Base-by-base conservation (phyloP, 2,113 vertebrate species). In the Rissa tridactyla region DNA sequence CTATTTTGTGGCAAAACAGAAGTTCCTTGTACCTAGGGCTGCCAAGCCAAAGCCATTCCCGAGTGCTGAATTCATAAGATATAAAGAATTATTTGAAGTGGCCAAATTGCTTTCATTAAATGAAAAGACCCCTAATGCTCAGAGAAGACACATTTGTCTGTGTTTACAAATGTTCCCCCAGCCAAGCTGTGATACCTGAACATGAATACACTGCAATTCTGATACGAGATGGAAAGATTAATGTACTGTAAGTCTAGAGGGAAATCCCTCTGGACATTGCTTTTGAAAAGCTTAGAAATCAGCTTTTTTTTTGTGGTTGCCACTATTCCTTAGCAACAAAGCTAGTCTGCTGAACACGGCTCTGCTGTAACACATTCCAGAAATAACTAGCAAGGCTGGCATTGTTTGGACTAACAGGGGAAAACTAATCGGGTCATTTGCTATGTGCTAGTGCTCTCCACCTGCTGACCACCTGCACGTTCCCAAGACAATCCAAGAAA, bases 261-360 rank as follows among this genome's bases (percentile, higher is more conserved):
- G 89, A 97, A 97, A 95, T 97, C 92, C 92, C 95, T 77, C 54
- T 82, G 87, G 80, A 87, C 75, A 90, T 36, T 83, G 73, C 92
- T 94, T 95, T 68, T 52, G 16, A 93, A 93, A 92, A 92, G 92
- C 72, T 81, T 92, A 93, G 40, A 95, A 96, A 97, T 80, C 77
- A 96, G 82, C 52, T 81, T 78, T 71, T 25, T 42, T 60, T 51
- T 92, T 66, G 57, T 72, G 79, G 95, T 88, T 82, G 86, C 49
- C 26, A 19, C 52, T 89, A 87, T 90, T 91, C 94, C 96, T 97
- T 93, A 97, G 91, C 96, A 97, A 95, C 94, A 90, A 94, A 96
- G 76, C 94, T 21, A 46, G 69, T 42, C 82, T 93, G 93, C 69
- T 88, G 71, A 85, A 86, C 30, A 18, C 4, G 26, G 93, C 92